Base-by-base conservation (phyloP, 2,797 vertebrate genomes). In the Rhadinocentrus ornatus region DNA sequence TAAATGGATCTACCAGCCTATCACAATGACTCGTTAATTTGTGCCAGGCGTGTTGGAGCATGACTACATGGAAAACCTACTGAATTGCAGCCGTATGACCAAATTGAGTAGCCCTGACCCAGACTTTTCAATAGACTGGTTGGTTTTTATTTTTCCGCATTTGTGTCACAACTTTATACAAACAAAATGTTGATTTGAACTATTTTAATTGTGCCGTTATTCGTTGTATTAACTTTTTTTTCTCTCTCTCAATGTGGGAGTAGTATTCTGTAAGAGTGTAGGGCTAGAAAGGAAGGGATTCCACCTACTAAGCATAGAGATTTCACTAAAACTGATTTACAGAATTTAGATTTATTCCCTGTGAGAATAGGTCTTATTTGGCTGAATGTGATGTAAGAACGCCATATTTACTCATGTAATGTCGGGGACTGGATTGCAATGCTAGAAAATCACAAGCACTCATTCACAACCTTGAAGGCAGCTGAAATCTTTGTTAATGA, bases 401-500 rank as follows among this genome's bases (percentile, higher is more conserved):
- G 46, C 50, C 71, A 60, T 65, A 73, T 75, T 71, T 65, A 69
- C 65, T 66, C 56, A 9, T 58, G 22, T 67, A 27, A 54, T 68
- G 39, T 55, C 52, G 46, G 66, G 74, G 79, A 75, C 63, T 71
- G 24, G 60, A 77, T 73, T 77, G 72, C 53, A 78, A 69, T 77
- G 72, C 41, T 71, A 62, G 58, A 62, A 67, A 7, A 64, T 64
- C 29, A 27, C 46, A 50, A 39, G 54, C 62, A 75, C 69, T 69
- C 54, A 73, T 72, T 77, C 63, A 52, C 62, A 77, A 54, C 62
- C 67, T 66, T 32, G 73, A 82, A 85, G 87, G 87, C 90, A 91
- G 89, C 91, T 92, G 78, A 83, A 75, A 84, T 82, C 66, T 81
- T 77, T 73, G 67, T 80, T 77, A 76, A 62, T 74, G 37, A 68